Evolutionary conservation across 2,113 vertebrate genomes (phyloP), one percentile per base, ranked within the genome.

Genomic region (Spermophilus dauricus): DNA sequence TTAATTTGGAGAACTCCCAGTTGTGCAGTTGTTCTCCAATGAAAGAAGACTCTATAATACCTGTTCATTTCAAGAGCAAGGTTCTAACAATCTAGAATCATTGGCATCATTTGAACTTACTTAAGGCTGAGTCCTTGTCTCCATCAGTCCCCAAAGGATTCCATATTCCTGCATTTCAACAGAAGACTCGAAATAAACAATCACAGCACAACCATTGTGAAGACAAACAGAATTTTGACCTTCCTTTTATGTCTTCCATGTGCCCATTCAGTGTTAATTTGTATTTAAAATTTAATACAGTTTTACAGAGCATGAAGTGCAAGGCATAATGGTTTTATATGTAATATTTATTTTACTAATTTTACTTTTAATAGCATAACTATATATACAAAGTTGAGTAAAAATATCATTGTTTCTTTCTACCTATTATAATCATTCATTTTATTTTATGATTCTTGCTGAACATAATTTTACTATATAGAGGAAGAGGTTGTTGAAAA

Each of bases 291-390:
- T 75, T 72, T 56, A 80, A 34, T 42, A 14, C 6, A 73, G 26
- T 32, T 58, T 53, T 39, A 22, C 34, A 87, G 20, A 73, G 32
- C 6, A 5, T 76, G 39, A 96, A 73, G 4, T 80, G 26, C 8
- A 51, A 92, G 11, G 11, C 16, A 2, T 76, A 72, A 58, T 18
- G 65, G 45, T 78, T 75, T 93, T 53, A 34, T 34, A 45, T 12
- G 11, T 95, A 63, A 80, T 80, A 76, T 76, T 91, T 58, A 70
- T 65, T 88, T 85, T 92, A 8, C 51, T 83, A 53, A 78, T 37
- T 96, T 96, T 72, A 76, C 45, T 97, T 93, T 91, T 89, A 73
- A 17, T 34, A 70, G 30, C 34, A 76, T 51, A 70, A 85, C 76
- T 67, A 53, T 51, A 37, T 26, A 70, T 7, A 72, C 17, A 89